Conservation (phyloP, 2,113 vertebrate genomes). For the cattle (Bos taurus) region DNA sequence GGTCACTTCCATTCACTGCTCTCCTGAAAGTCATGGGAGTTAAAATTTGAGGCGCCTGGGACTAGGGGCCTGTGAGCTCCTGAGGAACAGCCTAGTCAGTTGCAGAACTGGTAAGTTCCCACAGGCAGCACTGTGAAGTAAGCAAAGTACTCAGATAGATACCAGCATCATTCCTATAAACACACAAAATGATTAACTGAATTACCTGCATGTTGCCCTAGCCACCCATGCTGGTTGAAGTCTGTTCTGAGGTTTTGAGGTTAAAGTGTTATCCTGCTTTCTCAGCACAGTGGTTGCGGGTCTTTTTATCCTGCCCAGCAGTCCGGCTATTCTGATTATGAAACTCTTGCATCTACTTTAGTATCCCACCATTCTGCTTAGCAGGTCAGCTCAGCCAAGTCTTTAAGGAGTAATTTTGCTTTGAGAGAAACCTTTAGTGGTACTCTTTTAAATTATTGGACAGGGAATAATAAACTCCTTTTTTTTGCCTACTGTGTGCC, state of each 20-base stretch:
- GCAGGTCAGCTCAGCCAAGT: conserved; percentile 4
- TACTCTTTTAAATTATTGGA: conserved; percentile 44
- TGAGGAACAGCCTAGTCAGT: not conserved
- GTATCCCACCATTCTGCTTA: not conserved
- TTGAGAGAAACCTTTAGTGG: conserved; percentile 41
- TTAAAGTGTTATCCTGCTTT: not conserved
- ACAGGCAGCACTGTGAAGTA: not conserved
- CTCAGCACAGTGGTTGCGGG: not conserved
- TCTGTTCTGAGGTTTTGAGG: not conserved
- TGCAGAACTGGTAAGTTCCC: not conserved
- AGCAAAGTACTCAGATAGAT: not conserved
- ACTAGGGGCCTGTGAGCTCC: not conserved
- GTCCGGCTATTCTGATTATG: conserved; percentile 18
- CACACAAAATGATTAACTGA: not conserved
- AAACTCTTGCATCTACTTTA: not conserved
- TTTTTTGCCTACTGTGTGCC: conserved; percentile 8
- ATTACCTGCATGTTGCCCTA: not conserved
- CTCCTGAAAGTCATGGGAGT: not conserved
- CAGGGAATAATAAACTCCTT: conserved; percentile 17
- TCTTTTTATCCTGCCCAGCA: conserved; percentile 34
- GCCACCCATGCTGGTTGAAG: not conserved
- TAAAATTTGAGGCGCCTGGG: not conserved
- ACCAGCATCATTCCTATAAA: not conserved
- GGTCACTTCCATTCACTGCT: not conserved
- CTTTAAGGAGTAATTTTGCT: conserved; percentile 38